Conservation (phyloP, 2,888 invertebrate species). For the Nomada fucata region DNA sequence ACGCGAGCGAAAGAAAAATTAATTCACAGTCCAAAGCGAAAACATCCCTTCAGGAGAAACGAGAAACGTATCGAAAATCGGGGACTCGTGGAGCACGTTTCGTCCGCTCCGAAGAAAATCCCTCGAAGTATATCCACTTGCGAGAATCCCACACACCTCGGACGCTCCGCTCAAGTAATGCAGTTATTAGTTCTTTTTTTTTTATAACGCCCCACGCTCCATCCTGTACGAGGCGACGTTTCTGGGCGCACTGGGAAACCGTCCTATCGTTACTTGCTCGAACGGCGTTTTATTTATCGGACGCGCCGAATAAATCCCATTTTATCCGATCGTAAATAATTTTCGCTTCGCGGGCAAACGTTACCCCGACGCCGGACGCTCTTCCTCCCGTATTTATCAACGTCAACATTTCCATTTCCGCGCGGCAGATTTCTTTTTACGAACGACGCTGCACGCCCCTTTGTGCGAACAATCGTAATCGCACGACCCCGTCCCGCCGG, state of each 20-base stretch:
- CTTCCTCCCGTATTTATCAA: conserved; percentile 32
- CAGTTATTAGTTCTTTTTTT: not conserved
- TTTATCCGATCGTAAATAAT: conserved; percentile 53
- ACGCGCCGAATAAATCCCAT: conserved; percentile 29
- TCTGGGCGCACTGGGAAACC: not conserved
- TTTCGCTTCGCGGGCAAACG: conserved; percentile 5
- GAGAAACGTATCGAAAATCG: not conserved
- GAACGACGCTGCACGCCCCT: not conserved
- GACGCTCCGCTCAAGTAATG: not conserved
- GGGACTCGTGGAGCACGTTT: not conserved
- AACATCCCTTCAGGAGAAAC: not conserved
- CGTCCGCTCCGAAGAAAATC: not conserved
- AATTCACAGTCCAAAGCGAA: not conserved
- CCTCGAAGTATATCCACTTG: not conserved
- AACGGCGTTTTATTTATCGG: conserved; percentile 33
- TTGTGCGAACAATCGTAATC: conserved; percentile 27
- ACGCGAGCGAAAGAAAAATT: not conserved
- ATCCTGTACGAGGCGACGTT: not conserved
- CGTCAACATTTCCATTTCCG: conserved; percentile 40
- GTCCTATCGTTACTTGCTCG: not conserved
- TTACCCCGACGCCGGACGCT: not conserved
- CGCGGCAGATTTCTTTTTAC: conserved; percentile 40
- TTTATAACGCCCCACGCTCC: not conserved
- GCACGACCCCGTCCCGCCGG: not conserved
- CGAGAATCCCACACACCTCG: not conserved